Percentiles rank a stretch among this genome's conserved stretches.
Conservation (phyloP, 2,113 vertebrate species). For the Speoplatyrhinus poulsoni region DNA sequence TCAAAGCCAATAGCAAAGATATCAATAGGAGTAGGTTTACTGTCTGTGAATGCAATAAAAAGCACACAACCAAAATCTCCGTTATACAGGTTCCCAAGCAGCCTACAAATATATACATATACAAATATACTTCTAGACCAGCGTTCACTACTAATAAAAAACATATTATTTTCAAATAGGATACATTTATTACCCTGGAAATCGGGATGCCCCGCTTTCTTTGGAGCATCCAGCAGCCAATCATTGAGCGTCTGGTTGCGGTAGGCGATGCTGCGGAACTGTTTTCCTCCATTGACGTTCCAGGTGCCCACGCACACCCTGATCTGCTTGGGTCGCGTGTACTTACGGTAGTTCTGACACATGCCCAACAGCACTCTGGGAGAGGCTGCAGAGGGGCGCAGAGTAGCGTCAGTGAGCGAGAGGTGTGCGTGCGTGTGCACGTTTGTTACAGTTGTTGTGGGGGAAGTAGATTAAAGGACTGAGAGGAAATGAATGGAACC, state of each 20-base stretch:
- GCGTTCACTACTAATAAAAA: background rate
- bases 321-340: constrained; percentile 88
- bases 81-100: background rate
- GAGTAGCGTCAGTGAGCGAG: constrained; percentile 1
- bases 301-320: constrained; percentile 91
- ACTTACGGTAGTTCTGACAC: constrained; percentile 95
- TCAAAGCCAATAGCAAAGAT: constrained; percentile 99
- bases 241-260: constrained; percentile 97
- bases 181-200: constrained; percentile 83
- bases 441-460: background rate
- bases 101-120: too few relatives aligned
- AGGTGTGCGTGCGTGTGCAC: background rate
- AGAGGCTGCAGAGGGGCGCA: constrained; percentile 78
- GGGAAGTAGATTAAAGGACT: background rate
- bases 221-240: constrained; percentile 95
- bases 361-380: constrained; percentile 92
- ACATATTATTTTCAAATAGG: background rate
- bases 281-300: constrained; percentile 97
- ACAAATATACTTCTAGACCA: background rate
- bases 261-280: constrained; percentile 97
- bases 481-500: background rate
- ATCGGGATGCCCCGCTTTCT: constrained; percentile 85
- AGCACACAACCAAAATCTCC: background rate
- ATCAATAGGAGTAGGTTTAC: constrained; percentile 86
- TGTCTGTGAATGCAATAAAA: constrained; percentile 73